Evolutionary conservation across 2,113 vertebrate species (phyloP), one percentile per base, ranked within the genome.

Genomic region (Aldabrachelys gigantea): DNA sequence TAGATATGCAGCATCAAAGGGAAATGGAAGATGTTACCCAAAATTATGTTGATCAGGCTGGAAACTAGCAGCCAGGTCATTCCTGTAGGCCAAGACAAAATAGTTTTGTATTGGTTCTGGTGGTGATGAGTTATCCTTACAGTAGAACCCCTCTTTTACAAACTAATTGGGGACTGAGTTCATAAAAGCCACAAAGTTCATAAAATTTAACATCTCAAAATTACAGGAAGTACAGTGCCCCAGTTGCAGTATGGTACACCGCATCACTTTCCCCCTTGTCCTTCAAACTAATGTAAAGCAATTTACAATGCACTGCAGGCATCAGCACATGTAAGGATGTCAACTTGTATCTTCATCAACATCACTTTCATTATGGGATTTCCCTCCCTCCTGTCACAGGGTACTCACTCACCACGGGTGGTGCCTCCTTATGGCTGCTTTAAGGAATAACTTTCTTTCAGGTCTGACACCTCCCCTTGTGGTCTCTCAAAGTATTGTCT

Each of bases 1-100:
- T 0, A 0, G 62, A 88, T 56, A 35, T 1, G 16, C 0, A 0
- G 50, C 50, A 57, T 78, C 85, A 84, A 76, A 35, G 90, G 78
- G 78, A 89, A 69, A 35, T 1, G 0, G 59, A 80, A 79, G 49
- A 72, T 56, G 38, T 89, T 92, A 92, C 38, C 10, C 72, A 44
- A 75, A 75, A 41, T 41, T 75, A 44, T 72, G n/a, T 72, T 22
- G n/a, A 17, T 94, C 27, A 72, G 13, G 29, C 31, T 88, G 82
- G 59, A 91, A 78, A 90, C 72, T 0, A 78, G 82, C 89, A 96
- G 31, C 16, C 31, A 69, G 53, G 49, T 85, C 69, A 62, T 92
- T 81, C 38, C 38, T 41, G 10, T 41, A 54, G 91, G 92, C 79
- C 21, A 76, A 91, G 38, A 12, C 44, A 88, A 92, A 96, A 89